Percentiles rank a stretch among this genome's conserved stretches.
Conservation (phyloP, 2,113 vertebrate species). For the Gymnocephalus cernua region DNA sequence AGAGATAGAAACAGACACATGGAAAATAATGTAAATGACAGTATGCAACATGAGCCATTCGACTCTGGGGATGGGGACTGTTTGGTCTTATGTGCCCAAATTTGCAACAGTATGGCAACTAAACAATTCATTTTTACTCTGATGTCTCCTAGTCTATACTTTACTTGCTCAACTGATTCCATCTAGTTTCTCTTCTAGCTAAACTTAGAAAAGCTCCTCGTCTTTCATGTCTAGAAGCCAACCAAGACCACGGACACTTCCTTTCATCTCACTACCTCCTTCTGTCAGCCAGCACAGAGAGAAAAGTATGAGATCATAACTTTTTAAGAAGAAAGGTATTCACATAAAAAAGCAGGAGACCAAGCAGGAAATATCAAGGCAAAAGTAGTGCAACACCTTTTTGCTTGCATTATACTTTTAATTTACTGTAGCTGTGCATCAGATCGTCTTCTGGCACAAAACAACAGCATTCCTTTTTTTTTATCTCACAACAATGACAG, state of each 20-base stretch:
- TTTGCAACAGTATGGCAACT: no score
- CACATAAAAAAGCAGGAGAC: no score
- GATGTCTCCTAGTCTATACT: background rate
- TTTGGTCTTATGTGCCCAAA: background rate
- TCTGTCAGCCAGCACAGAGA: background rate
- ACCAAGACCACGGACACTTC: background rate
- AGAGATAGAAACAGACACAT: background rate
- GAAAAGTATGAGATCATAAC: background rate
- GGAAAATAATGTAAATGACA: background rate
- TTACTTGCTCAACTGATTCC: background rate
- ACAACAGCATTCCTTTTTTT: background rate
- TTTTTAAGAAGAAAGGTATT: background rate
- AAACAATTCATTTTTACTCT: no score
- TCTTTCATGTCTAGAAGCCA: slow-evolving; percentile 3
- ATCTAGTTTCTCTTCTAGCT: background rate
- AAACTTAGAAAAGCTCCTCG: background rate
- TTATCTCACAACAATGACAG: background rate
- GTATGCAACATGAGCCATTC: background rate
- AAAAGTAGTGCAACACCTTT: no score
- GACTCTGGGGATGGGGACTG: background rate
- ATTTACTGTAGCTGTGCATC: background rate
- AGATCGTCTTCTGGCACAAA: background rate
- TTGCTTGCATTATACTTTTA: no score
- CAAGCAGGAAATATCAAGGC: background rate
- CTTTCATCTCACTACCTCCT: slow-evolving; percentile 17